phyloP scores from a whole-genome alignment of 2,113 vertebrate species.

The Hucho hucho region DNA sequence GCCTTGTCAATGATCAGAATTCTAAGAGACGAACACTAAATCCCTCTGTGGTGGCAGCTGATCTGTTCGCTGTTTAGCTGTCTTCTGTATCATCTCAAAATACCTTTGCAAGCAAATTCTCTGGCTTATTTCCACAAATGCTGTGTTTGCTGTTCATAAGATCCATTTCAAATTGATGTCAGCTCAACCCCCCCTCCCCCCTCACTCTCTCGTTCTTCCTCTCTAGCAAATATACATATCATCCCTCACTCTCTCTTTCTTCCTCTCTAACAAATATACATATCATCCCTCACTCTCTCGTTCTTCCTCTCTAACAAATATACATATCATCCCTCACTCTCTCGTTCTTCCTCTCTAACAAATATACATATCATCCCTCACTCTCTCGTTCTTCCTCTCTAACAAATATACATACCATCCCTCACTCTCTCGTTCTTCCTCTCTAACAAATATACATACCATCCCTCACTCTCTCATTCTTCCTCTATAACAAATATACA shows the following conservation, averaged over 20 bases:
- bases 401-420: too few relatives aligned
- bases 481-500: too few relatives aligned
- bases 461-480: too few relatives aligned
- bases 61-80: constrained; percentile 3
- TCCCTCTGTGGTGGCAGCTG: background rate
- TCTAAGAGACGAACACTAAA: background rate
- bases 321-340: background rate
- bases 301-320: background rate
- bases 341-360: background rate
- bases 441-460: too few relatives aligned
- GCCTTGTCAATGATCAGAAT: background rate
- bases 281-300: too few relatives aligned
- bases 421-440: too few relatives aligned
- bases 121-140: background rate
- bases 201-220: background rate
- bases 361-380: background rate
- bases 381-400: too few relatives aligned
- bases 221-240: too few relatives aligned
- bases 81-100: constrained; percentile 2
- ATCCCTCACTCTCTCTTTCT: background rate
- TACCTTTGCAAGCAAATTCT: constrained; percentile 2
- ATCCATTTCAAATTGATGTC: constrained; percentile 15
- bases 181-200: background rate
- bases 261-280: background rate
- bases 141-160: constrained; percentile 28